Percentiles rank a stretch among this genome's conserved stretches.
Evolutionary conservation across 2,888 invertebrate genomes (phyloP).

Genomic region (Phaedon cochleariae): DNA sequence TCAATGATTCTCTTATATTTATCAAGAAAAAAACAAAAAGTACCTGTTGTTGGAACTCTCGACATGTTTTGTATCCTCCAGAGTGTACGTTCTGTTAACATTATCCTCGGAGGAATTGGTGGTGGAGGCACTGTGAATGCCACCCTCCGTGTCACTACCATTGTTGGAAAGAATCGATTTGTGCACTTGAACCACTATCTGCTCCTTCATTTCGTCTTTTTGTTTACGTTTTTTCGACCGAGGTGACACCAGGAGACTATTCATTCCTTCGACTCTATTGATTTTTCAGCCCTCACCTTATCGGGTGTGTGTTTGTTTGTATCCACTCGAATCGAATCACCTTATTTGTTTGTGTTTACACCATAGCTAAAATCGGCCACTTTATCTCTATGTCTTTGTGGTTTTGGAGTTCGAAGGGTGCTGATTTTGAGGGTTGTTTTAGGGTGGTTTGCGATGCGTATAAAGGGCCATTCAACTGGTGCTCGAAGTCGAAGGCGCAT

Average conservation of each 20-base stretch:
- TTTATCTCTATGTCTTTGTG: neutral
- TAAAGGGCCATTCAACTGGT: slow-evolving; percentile 29
- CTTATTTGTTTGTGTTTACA: neutral
- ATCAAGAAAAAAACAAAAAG: too few species aligned
- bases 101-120: slow-evolving; percentile 37
- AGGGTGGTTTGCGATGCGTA: neutral
- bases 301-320: slow-evolving; percentile 31
- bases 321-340: neutral
- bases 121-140: slow-evolving; percentile 12
- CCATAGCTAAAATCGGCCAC: neutral
- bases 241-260: slow-evolving; percentile 39
- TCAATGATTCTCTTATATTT: too few species aligned
- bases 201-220: slow-evolving; percentile 58
- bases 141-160: slow-evolving; percentile 51
- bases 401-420: neutral
- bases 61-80: slow-evolving; percentile 1
- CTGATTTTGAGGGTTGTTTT: neutral
- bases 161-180: slow-evolving; percentile 54
- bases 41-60: neutral
- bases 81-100: slow-evolving; percentile 21
- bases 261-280: slow-evolving; percentile 23
- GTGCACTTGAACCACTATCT: slow-evolving; percentile 61
- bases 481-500: slow-evolving; percentile 16
- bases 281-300: slow-evolving; percentile 1
- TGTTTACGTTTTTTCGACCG: slow-evolving; percentile 54